These are phyloP conservation scores for Trachymyrmex septentrionalis DNA, from an alignment of 1,140 invertebrate species.

Conservation along the genomic window DNA sequence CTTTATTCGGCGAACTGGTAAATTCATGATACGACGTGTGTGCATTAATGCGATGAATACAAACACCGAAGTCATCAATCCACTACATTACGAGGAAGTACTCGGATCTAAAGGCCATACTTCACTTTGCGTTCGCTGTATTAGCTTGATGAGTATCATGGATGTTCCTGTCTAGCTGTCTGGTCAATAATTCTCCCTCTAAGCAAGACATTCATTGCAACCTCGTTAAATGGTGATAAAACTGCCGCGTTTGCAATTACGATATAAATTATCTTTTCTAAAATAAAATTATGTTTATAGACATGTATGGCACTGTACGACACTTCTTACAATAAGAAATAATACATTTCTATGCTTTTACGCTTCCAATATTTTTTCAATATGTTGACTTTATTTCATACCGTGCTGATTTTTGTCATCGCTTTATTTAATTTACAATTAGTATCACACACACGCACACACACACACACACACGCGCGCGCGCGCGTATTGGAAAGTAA, in stretches of 20 bases:
- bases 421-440: background rate
- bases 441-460: background rate
- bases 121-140: slow-evolving; percentile 65
- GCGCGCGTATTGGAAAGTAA: slow-evolving; percentile 1
- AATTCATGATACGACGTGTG: slow-evolving; percentile 58
- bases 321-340: background rate
- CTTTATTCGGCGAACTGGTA: slow-evolving; percentile 48
- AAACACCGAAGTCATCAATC: slow-evolving; percentile 71
- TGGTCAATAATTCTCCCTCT: slow-evolving; percentile 36
- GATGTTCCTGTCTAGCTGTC: slow-evolving; percentile 6
- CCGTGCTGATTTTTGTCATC: background rate
- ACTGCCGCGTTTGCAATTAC: slow-evolving; percentile 4
- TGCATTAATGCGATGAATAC: slow-evolving; percentile 57
- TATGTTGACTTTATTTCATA: background rate
- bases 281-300: background rate
- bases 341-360: background rate
- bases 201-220: slow-evolving; percentile 14
- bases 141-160: slow-evolving; percentile 52
- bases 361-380: background rate
- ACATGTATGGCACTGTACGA: background rate
- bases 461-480: background rate
- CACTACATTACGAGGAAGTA: slow-evolving; percentile 70
- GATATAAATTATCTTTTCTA: background rate
- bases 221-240: slow-evolving; percentile 17
- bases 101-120: slow-evolving; percentile 66